Evolutionary conservation across 2,797 vertebrate genomes (phyloP), one percentile per base, ranked within the genome.

Genomic region (Parauchenoglanis ngamensis): DNA sequence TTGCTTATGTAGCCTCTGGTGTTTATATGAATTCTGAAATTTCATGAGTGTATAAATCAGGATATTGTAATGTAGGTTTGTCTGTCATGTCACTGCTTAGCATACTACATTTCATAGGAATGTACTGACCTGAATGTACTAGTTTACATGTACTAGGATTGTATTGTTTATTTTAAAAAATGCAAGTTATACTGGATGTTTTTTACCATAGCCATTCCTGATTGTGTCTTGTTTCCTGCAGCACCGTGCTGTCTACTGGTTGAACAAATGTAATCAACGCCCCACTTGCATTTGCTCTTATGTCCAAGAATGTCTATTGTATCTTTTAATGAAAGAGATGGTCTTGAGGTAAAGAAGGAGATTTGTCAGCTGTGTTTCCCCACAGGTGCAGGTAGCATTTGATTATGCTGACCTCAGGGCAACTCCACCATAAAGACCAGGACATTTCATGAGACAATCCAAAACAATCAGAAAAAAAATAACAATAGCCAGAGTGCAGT

Each of bases 391-490:
- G 86, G 81, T 84, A 80, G 68, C 23, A 59, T 65, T 88, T 89
- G 84, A 90, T 90, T 89, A 44, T 68, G 21, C 56, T 73, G 76
- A 57, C 61, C 70, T 84, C 70, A 40, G 44, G 68, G 86, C 76
- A 87, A 85, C 52, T 40, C 54, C 17, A 77, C 49, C 79, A 25
- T 88, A 88, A 87, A 88, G 80, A 82, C 80, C 59, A 68, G 82
- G 85, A 72, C 68, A 78, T 83, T 52, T 88, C 75, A 46, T 46
- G 61, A 67, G 44, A 84, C 57, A 59, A 83, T 80, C 52, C 35
- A 87, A 78, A 63, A 17, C 44, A 19, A 25, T 49, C 35, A 40
- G 68, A 49, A 54, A 54, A 25, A 4, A 19, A 44, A 61, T 63
- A 2, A 57, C 49, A 28, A 28, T 11, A 52, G 35, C 54, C 31